A percentile compares a stretch with the other conserved stretches of the same genome.
Conservation (phyloP, 2,797 vertebrate genomes). For the Salarias fasciatus region DNA sequence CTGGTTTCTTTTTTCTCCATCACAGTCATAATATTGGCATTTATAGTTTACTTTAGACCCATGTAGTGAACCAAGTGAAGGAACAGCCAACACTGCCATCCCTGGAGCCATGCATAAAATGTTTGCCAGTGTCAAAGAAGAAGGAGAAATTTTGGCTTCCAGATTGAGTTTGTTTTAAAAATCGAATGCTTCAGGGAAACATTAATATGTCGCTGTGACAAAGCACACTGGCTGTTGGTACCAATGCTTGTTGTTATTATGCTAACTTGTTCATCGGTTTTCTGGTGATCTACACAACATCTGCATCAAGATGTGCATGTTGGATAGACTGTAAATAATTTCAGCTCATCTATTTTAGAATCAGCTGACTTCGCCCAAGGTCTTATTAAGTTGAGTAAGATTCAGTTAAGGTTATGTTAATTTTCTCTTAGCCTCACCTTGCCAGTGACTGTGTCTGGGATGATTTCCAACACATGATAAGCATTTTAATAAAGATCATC, state of each 20-base stretch:
- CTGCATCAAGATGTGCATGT: background rate
- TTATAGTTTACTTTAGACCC: constrained; percentile 4
- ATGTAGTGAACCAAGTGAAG: background rate
- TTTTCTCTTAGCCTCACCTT: no score
- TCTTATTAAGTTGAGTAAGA: no score
- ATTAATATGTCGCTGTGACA: no score
- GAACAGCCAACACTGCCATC: background rate
- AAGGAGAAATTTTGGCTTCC: background rate
- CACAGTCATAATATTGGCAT: background rate
- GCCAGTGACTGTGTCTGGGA: no score
- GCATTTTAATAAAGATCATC: no score
- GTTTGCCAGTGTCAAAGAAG: background rate
- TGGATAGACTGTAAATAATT: background rate
- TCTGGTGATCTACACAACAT: background rate
- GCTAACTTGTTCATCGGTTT: background rate
- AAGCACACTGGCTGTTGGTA: no score
- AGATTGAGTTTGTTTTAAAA: background rate
- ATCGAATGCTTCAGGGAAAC: no score
- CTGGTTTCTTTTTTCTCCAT: no score
- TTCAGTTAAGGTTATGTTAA: no score
- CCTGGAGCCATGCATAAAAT: background rate
- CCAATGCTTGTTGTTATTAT: no score
- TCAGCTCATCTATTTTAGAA: constrained; percentile 18
- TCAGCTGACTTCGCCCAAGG: background rate
- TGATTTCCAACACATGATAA: no score